These are phyloP conservation scores for Cochlearius cochlearius DNA, from an alignment of 2,113 vertebrate species.

Conservation along the genomic window DNA sequence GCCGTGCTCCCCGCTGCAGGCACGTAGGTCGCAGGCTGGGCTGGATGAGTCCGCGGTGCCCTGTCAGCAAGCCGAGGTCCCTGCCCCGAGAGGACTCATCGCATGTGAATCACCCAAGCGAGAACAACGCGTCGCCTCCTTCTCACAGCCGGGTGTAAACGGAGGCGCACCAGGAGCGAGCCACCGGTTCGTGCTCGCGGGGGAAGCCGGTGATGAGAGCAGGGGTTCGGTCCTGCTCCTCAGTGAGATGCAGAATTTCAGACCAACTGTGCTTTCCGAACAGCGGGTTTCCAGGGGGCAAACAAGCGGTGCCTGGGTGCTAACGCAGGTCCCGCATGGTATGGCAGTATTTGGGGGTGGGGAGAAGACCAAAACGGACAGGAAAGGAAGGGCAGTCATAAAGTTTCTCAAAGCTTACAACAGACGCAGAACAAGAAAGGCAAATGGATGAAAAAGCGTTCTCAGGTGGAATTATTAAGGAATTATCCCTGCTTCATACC, in stretches of 20 bases:
- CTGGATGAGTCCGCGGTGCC: not conserved
- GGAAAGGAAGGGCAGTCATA: not conserved
- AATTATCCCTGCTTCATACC: not conserved
- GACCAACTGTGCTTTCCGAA: not conserved
- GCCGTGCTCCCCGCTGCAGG: fast-evolving
- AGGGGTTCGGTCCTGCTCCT: not conserved
- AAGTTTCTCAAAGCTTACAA: not conserved
- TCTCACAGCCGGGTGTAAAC: not conserved
- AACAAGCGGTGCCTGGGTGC: not conserved
- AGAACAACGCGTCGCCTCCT: not conserved
- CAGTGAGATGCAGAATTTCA: not conserved
- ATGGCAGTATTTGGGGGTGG: not conserved
- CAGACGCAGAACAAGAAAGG: not conserved
- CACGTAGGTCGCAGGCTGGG: not conserved
- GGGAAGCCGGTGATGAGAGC: not conserved
- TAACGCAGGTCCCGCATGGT: not conserved
- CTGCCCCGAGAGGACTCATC: not conserved
- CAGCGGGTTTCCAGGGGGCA: not conserved
- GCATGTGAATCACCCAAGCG: not conserved
- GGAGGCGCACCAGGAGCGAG: not conserved
- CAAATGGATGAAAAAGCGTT: not conserved
- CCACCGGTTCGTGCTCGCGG: fast-evolving
- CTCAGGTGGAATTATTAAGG: not conserved
- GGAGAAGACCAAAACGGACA: not conserved
- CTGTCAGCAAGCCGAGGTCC: not conserved